Conservation (phyloP, 2,888 invertebrate genomes). For the Agonopterix alstromeriana region DNA sequence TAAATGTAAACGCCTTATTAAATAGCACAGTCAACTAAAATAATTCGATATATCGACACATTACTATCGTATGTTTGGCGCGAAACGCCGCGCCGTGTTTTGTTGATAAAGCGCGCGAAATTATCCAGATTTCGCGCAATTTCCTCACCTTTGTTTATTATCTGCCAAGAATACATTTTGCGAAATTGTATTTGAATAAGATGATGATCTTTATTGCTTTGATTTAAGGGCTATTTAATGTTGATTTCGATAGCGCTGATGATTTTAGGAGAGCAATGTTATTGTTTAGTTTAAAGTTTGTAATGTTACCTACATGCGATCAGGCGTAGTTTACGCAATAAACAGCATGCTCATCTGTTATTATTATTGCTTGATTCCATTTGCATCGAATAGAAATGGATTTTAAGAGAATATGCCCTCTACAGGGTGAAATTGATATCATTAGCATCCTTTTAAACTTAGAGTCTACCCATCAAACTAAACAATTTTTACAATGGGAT, state of each 20-base stretch:
- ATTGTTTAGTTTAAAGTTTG: neutral
- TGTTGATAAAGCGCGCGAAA: conserved; percentile 59
- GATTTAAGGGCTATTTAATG: neutral
- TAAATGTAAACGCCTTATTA: no score
- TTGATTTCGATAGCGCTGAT: neutral
- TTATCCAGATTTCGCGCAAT: conserved; percentile 62
- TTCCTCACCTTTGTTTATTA: conserved; percentile 4
- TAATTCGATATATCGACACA: conserved; percentile 47
- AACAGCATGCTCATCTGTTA: no score
- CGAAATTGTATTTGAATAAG: neutral
- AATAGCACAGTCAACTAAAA: conserved; percentile 9
- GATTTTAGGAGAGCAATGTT: neutral
- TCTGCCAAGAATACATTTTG: neutral
- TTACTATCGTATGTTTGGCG: conserved; percentile 29
- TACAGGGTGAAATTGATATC: no score
- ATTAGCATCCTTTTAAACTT: no score
- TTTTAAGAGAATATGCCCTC: no score
- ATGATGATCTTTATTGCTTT: conserved; percentile 3
- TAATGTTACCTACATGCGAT: neutral
- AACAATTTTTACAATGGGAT: no score
- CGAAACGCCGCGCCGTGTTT: conserved; percentile 44
- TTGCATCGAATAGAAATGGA: no score
- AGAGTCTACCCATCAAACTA: no score
- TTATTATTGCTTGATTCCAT: no score
- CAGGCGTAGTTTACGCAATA: neutral